Base-by-base conservation (phyloP, 2,888 invertebrate genomes). In the Drosophila pseudotakahashii region DNA sequence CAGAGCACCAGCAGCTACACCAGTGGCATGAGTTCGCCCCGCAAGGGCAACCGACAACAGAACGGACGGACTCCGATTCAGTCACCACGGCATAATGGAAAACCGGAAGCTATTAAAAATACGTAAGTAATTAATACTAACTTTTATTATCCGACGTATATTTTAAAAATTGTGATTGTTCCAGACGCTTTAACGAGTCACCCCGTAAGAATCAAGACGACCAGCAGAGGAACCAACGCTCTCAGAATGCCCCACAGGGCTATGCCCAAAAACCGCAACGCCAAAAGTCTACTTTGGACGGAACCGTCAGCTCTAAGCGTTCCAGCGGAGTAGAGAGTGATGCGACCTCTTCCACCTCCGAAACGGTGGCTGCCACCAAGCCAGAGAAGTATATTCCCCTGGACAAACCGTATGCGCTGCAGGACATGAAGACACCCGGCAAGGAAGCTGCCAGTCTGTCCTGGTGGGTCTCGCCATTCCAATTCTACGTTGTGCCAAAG, bases 391-490 rank as follows among this genome's bases (percentile, higher is more conserved):
- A 94, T 45, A 90, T 93, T 9, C 77, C 93, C 0, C 69, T 93
- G 0, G 93, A 93, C 10, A 92, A 93, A 0, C 91, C 92, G 0
- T 95, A 94, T 91, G 59, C 77, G 0, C 92, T 93, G 5, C 92
- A 92, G 1, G 81, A 91, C 0, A 90, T 95, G 3, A 93, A 93
- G 19, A 89, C 93, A 1, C 94, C 94, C 14, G 91, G 92, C 0
- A 93, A 93, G 55, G 94, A 94, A 57, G 93, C 94, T 62, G 93
- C 95, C 0, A 93, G 93, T 2, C 93, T 96, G 41, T 94, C 95
- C 2, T 96, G 96, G 96, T 96, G 96, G 88, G 94, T 95, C 59
- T 95, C 95, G 70, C 96, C 96, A 0, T 93, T 94, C 70, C 94
- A 94, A 78, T 96, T 97, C 91, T 96, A 94, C 91, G 94, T 94